These are phyloP conservation scores for Hetaerina americana DNA, from an alignment of 1,140 invertebrate species.

Conservation along the genomic window DNA sequence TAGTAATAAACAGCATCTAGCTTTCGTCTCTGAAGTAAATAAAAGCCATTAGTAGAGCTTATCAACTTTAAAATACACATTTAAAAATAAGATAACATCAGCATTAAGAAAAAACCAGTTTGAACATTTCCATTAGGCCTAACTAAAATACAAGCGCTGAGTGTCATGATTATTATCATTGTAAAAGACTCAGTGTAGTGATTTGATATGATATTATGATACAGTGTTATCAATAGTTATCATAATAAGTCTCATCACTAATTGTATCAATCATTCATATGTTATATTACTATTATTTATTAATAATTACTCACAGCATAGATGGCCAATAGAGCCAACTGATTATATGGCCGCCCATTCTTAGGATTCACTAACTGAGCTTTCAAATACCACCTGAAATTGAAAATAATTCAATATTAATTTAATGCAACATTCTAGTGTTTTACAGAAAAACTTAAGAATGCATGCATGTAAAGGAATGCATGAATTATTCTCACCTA, in stretches of 20 bases:
- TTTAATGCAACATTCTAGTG: too few relatives aligned
- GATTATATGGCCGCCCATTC: slow-evolving; percentile 89
- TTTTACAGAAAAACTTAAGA: too few relatives aligned
- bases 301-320: slow-evolving; percentile 57
- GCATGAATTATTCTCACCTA: too few relatives aligned
- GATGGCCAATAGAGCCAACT: slow-evolving; percentile 81
- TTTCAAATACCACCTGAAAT: slow-evolving; percentile 72
- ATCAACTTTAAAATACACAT: too few relatives aligned
- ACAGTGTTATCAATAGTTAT: neutral
- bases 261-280: neutral
- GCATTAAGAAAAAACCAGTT: neutral
- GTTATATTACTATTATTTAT: too few relatives aligned
- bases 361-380: slow-evolving; percentile 88
- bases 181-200: too few relatives aligned
- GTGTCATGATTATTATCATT: too few relatives aligned
- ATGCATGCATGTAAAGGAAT: too few relatives aligned
- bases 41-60: neutral
- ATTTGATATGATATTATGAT: too few relatives aligned
- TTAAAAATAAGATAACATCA: neutral
- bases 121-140: neutral
- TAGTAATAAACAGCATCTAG: slow-evolving; percentile 96
- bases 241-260: neutral
- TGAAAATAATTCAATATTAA: too few relatives aligned
- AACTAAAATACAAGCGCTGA: too few relatives aligned
- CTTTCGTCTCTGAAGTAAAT: slow-evolving; percentile 62